Conservation (phyloP, 2,888 invertebrate genomes). For the Stictocephala bisonia region DNA sequence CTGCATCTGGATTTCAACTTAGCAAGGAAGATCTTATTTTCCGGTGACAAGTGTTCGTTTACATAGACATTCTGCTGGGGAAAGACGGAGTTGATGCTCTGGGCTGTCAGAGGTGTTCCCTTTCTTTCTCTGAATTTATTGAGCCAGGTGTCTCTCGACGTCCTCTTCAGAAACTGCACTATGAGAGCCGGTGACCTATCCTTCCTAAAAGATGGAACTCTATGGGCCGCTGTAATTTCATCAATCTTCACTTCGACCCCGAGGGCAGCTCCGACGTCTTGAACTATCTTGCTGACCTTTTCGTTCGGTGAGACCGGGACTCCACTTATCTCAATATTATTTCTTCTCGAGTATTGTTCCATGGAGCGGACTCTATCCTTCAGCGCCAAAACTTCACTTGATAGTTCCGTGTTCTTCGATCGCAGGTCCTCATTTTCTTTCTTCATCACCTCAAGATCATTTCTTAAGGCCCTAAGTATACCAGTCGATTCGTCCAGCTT, state of each 20-base stretch:
- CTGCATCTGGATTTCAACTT: constrained; percentile 21
- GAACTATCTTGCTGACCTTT: constrained; percentile 17
- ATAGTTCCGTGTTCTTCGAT: not conserved
- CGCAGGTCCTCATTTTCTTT: constrained; percentile 5
- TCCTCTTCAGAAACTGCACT: not conserved
- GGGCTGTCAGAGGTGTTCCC: not conserved
- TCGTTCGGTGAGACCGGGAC: constrained; percentile 14
- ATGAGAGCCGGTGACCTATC: constrained; percentile 11
- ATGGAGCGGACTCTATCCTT: constrained; percentile 11
- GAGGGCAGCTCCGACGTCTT: constrained; percentile 19
- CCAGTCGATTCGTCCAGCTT: not conserved
- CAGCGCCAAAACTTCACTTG: not conserved
- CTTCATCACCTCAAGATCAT: not conserved
- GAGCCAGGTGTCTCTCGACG: not conserved
- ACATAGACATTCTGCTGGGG: not conserved
- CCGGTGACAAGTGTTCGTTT: constrained; percentile 29
- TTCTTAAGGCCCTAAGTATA: not conserved
- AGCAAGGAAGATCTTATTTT: constrained; percentile 5
- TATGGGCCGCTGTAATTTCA: constrained; percentile 11
- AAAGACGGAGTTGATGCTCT: not conserved
- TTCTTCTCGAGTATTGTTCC: constrained; percentile 11
- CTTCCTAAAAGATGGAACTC: not conserved
- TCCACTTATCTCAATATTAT: constrained; percentile 26
- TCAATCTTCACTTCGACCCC: constrained; percentile 18
- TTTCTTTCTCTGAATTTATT: not conserved